Percentiles rank a stretch among this genome's conserved stretches.
Conservation (phyloP, 2,888 invertebrate genomes). For the Meloe dianella region DNA sequence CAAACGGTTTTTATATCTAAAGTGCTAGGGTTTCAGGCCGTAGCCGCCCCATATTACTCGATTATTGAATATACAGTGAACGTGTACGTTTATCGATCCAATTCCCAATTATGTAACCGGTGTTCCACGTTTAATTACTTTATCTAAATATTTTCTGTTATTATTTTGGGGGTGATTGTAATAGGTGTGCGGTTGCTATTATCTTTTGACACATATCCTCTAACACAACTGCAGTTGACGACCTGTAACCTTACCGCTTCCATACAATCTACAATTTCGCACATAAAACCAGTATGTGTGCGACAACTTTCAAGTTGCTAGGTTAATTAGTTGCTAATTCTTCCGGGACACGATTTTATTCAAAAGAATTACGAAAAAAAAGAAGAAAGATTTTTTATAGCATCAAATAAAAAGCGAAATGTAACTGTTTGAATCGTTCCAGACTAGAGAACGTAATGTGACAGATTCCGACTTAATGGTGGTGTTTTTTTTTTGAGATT, state of each 20-base stretch:
- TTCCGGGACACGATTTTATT: not conserved
- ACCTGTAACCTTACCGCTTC: not conserved
- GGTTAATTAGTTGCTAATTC: conserved; percentile 7
- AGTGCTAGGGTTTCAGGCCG: no score
- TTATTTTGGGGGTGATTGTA: not conserved
- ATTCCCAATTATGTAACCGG: not conserved
- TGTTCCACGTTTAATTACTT: not conserved
- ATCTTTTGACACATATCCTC: not conserved
- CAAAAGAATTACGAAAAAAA: not conserved
- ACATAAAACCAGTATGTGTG: not conserved
- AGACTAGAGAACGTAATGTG: not conserved
- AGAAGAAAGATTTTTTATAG: not conserved
- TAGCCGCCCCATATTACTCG: no score
- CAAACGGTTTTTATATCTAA: no score
- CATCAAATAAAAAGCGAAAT: not conserved
- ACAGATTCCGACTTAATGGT: not conserved
- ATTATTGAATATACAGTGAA: no score
- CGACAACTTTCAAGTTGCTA: not conserved
- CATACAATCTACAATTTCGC: not conserved
- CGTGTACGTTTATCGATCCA: not conserved
- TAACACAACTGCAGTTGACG: not conserved
- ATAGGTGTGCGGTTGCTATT: not conserved
- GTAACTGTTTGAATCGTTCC: not conserved
- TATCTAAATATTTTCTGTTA: not conserved
- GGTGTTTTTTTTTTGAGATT: not conserved